A percentile compares a stretch with the other conserved stretches of the same genome.
Conservation (phyloP, 2,113 vertebrate genomes). For the Nothobranchius furzeri region DNA sequence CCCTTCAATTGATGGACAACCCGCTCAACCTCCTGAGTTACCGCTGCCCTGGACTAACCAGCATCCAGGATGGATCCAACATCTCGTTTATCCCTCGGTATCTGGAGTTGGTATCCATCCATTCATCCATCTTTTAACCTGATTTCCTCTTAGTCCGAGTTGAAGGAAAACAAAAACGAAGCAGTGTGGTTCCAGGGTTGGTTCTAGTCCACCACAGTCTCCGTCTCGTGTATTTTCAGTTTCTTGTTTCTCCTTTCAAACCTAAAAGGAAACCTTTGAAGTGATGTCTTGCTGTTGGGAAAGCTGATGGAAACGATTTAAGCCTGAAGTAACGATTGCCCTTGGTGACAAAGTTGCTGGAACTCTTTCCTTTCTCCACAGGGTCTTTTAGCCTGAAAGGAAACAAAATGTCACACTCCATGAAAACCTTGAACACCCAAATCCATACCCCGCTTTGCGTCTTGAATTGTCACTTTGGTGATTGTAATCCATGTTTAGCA, state of each 20-base stretch:
- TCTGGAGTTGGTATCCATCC: too few species aligned
- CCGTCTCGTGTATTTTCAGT: neutral
- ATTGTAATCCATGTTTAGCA: conserved; percentile 66
- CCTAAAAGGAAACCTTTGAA: neutral
- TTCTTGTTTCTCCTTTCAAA: neutral
- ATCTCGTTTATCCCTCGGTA: too few species aligned
- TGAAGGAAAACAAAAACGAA: neutral
- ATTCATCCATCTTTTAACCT: neutral
- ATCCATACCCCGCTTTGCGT: neutral
- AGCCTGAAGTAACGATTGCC: neutral
- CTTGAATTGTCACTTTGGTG: conserved; percentile 32
- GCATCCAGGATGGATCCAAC: too few species aligned
- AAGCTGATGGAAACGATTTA: neutral
- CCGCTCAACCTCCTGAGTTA: too few species aligned
- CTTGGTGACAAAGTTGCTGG: neutral
- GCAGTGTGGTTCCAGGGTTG: neutral
- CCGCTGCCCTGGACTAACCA: too few species aligned
- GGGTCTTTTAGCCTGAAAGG: conserved; percentile 33
- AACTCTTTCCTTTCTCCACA: conserved; percentile 5
- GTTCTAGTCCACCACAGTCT: neutral
- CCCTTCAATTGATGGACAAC: too few species aligned
- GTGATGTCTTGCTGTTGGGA: neutral
- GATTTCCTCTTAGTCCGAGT: neutral
- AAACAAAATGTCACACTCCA: conserved; percentile 45
- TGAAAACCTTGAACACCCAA: conserved; percentile 17